Evolutionary conservation across 2,113 vertebrate genomes (phyloP).

Genomic region (Callocephalon fimbriatum): DNA sequence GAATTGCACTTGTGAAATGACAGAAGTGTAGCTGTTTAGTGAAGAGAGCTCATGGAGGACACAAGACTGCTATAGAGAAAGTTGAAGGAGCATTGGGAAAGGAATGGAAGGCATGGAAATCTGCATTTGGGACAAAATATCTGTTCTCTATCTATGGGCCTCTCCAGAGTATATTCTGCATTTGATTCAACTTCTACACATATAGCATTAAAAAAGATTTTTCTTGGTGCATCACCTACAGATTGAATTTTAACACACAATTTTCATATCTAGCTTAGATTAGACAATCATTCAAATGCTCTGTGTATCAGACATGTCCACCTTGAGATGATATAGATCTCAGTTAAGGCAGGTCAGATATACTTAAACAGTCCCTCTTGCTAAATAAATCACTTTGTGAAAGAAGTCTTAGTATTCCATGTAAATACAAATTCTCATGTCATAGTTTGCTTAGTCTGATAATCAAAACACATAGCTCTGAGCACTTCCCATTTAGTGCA

Average conservation of each 20-base stretch:
- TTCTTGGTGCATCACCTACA: not conserved
- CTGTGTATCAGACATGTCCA: not conserved
- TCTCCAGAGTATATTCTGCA: not conserved
- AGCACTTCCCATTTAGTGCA: conserved; percentile 29
- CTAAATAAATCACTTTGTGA: conserved; percentile 15
- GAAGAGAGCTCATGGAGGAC: not conserved
- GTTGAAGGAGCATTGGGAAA: not conserved
- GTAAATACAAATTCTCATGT: not conserved
- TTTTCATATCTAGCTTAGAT: not conserved
- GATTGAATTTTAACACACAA: not conserved
- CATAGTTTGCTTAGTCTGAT: conserved; percentile 39
- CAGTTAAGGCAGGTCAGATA: not conserved
- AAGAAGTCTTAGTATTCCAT: not conserved
- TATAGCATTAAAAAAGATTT: not conserved
- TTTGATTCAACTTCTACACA: not conserved
- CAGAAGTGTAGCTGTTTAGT: not conserved
- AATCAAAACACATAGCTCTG: conserved; percentile 60
- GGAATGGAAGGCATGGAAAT: not conserved
- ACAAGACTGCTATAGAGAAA: not conserved
- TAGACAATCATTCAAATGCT: not conserved
- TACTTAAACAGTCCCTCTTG: not conserved
- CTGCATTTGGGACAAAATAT: not conserved
- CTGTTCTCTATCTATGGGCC: not conserved
- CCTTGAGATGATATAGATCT: not conserved
- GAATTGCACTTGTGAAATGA: not conserved